Evolutionary conservation across 2,797 vertebrate species (phyloP).

Genomic region (Dendrocincla tyrannina): DNA sequence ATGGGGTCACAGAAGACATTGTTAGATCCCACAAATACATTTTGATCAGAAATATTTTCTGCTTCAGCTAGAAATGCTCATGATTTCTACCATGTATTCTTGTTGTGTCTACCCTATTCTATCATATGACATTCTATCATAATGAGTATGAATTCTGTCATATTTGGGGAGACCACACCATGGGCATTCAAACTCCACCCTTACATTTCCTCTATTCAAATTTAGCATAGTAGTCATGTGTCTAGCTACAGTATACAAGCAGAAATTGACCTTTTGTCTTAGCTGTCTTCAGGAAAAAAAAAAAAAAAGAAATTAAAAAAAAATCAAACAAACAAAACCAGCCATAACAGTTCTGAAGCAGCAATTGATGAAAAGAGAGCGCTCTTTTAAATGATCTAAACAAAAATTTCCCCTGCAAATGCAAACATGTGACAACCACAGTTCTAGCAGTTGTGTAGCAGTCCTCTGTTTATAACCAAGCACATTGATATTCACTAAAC

Average conservation of each 20-base stretch:
- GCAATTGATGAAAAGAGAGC: not conserved
- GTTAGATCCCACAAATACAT: not conserved
- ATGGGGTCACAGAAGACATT: not conserved
- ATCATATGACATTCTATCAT: not conserved
- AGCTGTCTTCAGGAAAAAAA: not conserved
- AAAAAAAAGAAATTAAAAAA: too few species aligned
- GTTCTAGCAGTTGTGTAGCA: not conserved
- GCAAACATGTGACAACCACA: not conserved
- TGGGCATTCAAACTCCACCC: not conserved
- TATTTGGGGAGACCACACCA: not conserved
- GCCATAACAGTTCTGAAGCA: not conserved
- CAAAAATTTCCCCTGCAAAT: slow-evolving; percentile 31
- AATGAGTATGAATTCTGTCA: not conserved
- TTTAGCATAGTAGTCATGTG: not conserved
- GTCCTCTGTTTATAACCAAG: slow-evolving; percentile 56
- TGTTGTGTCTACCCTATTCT: not conserved
- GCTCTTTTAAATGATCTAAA: slow-evolving; percentile 15
- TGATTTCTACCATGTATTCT: not conserved
- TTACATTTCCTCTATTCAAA: not conserved
- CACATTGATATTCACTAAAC: slow-evolving; percentile 74
- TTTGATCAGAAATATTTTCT: not conserved
- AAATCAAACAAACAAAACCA: too few species aligned
- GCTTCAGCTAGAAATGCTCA: not conserved
- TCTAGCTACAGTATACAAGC: not conserved
- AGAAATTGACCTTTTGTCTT: not conserved